Evolutionary conservation across 2,888 invertebrate species (phyloP), one percentile per base, ranked within the genome.

Genomic region (Melieria picta): DNA sequence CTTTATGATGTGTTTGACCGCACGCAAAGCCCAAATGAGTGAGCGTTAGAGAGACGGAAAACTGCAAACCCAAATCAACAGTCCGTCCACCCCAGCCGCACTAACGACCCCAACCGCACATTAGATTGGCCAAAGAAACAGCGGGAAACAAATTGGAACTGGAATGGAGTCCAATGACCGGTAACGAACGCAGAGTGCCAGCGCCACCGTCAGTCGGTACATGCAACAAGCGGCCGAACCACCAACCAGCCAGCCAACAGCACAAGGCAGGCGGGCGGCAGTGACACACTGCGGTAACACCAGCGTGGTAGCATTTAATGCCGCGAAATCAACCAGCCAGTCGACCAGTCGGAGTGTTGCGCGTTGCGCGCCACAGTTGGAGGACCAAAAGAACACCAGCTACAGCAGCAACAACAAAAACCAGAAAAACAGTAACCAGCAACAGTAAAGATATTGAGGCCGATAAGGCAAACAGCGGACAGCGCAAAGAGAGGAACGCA

Each of bases 81-180:
- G 30, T 30, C 30, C 30, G 30, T 30, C 30, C 30, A 30, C 30
- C 30, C 30, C 30, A 30, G 30, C 2, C 30, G 30, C 30, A 30
- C 30, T 30, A 30, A 30, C 30, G 30, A 30, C 30, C 30, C 30
- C 30, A 30, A 30, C 30, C 30, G 30, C 30, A 30, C 30, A 30
- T 30, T 30, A 30, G 30, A 30, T 7, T 62, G 60, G 68, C 55
- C 45, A 73, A 73, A 73, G 71, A 74, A 76, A 72, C 72, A 74
- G 72, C 71, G 68, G 73, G 72, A 75, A 74, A 75, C 76, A 73
- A 72, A 60, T 65, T 69, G 69, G 50, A 66, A 66, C 45, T 63
- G 69, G 72, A 76, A 75, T 74, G 69, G 73, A 74, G 77, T 74
- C 75, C 78, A 77, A 76, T 76, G 77, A 77, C 78, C 76, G 74